phyloP scores from a whole-genome alignment of 2,888 invertebrate species.

The Oxycera nigricornis region DNA sequence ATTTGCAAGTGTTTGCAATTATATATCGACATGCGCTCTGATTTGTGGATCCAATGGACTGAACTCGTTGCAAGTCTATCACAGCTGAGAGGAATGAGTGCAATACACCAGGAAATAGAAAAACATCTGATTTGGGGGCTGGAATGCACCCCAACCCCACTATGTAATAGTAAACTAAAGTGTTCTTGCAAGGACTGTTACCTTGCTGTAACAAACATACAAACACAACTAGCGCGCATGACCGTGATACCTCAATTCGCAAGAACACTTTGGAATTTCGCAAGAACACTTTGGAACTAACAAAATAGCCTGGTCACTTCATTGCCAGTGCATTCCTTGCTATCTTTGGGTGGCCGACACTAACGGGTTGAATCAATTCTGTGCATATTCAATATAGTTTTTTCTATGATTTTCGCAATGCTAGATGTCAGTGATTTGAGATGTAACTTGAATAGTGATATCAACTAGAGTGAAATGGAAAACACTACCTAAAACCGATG shows the following conservation, averaged over 20 bases:
- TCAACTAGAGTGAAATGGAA: neutral
- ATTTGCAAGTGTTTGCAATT: too few species aligned
- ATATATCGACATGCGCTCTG: too few species aligned
- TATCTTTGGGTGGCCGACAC: neutral
- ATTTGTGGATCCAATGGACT: too few species aligned
- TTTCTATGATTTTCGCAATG: too few species aligned
- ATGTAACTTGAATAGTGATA: neutral
- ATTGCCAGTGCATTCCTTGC: slow-evolving; percentile 9
- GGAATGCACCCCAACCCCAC: neutral
- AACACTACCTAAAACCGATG: neutral
- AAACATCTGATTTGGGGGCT: neutral
- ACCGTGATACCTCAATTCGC: neutral
- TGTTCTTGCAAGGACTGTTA: neutral
- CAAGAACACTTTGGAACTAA: neutral
- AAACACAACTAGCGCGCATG: neutral
- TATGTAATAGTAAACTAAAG: neutral
- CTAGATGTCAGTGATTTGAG: too few species aligned
- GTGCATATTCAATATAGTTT: too few species aligned
- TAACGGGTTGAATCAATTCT: too few species aligned
- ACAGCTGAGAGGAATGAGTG: too few species aligned
- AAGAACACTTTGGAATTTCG: neutral
- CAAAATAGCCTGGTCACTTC: slow-evolving; percentile 24
- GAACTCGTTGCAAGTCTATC: too few species aligned
- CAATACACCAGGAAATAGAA: neutral
- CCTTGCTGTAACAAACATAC: neutral